Conservation (phyloP, 2,888 invertebrate genomes). For the Parelbella ahira region DNA sequence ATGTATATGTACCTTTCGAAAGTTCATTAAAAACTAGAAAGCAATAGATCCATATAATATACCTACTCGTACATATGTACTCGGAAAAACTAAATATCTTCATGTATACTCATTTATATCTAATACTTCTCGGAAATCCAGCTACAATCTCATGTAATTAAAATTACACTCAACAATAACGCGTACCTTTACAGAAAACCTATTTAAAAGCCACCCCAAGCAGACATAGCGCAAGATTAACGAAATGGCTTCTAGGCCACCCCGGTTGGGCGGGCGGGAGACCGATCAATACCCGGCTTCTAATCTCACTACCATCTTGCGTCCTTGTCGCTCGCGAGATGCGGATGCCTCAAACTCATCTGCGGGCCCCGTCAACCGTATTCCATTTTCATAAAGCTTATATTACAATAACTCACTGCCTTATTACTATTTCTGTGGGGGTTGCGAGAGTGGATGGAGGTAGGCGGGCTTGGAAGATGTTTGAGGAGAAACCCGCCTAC, state of each 20-base stretch:
- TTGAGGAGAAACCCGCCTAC: constrained; percentile 16
- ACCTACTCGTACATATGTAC: too few species aligned
- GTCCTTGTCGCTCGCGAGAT: constrained; percentile 60
- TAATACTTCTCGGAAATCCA: too few species aligned
- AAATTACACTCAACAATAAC: constrained; percentile 10
- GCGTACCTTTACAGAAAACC: constrained; percentile 26
- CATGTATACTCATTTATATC: too few species aligned
- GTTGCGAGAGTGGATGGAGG: not conserved
- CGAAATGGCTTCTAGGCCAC: constrained; percentile 51
- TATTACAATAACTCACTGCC: not conserved
- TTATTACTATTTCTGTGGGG: not conserved
- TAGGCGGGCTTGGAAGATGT: constrained; percentile 13
- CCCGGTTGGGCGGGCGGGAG: constrained; percentile 30
- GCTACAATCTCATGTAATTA: constrained; percentile 1
- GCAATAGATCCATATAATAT: too few species aligned
- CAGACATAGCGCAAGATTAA: constrained; percentile 65
- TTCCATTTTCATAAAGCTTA: not conserved
- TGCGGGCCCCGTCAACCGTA: constrained; percentile 15
- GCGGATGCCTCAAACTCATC: constrained; percentile 30
- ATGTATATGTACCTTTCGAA: too few species aligned
- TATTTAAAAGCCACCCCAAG: constrained; percentile 44
- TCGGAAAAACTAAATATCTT: too few species aligned
- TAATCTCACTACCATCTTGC: constrained; percentile 65
- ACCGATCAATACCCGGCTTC: constrained; percentile 51
- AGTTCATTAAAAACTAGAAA: too few species aligned